Percentiles rank a stretch among this genome's conserved stretches.
These are phyloP conservation scores for Crotophaga sulcirostris DNA, from an alignment of 2,113 vertebrate species.

Conservation along the genomic window DNA sequence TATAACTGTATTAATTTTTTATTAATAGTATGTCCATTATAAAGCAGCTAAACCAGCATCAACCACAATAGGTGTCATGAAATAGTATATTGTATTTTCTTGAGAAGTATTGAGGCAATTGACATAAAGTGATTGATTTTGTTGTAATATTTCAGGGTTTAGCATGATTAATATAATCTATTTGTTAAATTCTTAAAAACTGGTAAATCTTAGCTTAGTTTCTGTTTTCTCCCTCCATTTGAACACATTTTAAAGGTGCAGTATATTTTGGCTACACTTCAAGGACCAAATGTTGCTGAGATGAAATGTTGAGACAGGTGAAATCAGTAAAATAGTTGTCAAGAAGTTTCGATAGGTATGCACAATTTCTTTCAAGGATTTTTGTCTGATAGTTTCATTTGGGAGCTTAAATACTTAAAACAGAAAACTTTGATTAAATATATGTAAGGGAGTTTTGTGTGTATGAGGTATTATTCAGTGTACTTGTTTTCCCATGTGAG, in stretches of 20 bases:
- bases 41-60: background rate
- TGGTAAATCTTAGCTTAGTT: background rate
- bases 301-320: background rate
- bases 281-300: background rate
- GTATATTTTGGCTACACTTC: background rate
- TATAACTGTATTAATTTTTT: background rate
- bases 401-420: background rate
- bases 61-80: background rate
- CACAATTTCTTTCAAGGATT: background rate
- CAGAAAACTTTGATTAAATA: background rate
- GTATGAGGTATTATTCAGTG: background rate
- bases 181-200: background rate
- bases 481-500: background rate
- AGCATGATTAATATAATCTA: background rate
- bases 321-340: background rate
- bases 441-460: background rate
- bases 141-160: background rate
- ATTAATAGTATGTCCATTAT: background rate
- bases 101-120: background rate
- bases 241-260: background rate
- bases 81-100: background rate
- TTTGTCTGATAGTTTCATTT: background rate
- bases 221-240: background rate
- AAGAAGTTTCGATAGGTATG: background rate
- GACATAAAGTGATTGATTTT: background rate